Evolutionary conservation across 2,797 vertebrate genomes (phyloP).

Genomic region (Sciaenops ocellatus): DNA sequence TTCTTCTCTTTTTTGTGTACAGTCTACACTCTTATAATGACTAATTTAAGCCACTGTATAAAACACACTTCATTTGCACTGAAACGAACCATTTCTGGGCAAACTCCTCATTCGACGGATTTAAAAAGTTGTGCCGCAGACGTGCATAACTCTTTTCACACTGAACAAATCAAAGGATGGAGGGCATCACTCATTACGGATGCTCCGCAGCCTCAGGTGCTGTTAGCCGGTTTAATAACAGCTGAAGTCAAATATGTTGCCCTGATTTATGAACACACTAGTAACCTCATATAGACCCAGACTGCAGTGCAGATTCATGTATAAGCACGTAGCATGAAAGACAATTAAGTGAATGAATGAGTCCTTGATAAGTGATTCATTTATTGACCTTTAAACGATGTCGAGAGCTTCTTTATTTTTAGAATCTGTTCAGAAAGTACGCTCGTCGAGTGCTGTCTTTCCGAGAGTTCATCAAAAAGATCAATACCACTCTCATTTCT

Average conservation of each 20-base stretch:
- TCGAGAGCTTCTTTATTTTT: neutral
- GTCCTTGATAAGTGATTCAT: too few species aligned
- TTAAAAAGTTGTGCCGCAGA: neutral
- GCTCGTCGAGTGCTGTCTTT: neutral
- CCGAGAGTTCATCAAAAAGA: neutral
- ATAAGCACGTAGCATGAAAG: neutral
- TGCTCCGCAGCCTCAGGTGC: slow-evolving; percentile 41
- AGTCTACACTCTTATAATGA: slow-evolving; percentile 15
- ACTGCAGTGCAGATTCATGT: neutral
- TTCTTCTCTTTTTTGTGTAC: neutral
- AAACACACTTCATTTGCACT: neutral
- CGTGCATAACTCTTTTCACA: neutral
- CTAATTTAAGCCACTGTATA: slow-evolving; percentile 6
- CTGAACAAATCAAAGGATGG: slow-evolving; percentile 1
- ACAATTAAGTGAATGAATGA: neutral
- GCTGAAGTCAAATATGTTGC: slow-evolving; percentile 51
- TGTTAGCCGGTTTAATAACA: slow-evolving; percentile 36
- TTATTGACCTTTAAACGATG: neutral
- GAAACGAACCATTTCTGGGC: neutral
- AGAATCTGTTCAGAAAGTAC: neutral
- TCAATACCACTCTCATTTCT: neutral
- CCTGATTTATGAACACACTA: slow-evolving; percentile 42
- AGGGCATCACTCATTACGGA: slow-evolving; percentile 23
- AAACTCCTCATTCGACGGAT: neutral
- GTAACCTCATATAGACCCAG: slow-evolving; percentile 31